Evolutionary conservation across 2,113 vertebrate genomes (phyloP).

Genomic region (Gymnarchus niloticus): DNA sequence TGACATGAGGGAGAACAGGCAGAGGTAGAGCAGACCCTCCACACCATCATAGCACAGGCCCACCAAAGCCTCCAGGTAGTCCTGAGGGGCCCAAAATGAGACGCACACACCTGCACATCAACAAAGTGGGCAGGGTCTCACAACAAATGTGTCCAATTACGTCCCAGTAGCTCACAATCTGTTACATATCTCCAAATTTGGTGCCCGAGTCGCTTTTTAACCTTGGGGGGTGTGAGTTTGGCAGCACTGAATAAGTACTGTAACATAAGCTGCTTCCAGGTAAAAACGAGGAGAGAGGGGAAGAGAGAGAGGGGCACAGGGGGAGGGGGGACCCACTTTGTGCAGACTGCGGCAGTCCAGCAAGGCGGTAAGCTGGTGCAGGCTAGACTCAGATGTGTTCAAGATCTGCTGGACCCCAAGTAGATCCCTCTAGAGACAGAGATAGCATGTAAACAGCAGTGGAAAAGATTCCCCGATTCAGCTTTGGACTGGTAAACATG

Average conservation of each 20-base stretch:
- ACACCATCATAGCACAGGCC: slow-evolving; percentile 90
- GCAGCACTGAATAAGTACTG: neutral
- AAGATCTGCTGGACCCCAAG: slow-evolving; percentile 79
- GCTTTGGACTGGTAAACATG: neutral
- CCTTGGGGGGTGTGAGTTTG: neutral
- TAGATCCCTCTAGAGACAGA: slow-evolving; percentile 76
- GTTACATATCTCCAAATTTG: neutral
- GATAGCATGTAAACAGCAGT: neutral
- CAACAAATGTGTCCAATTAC: neutral
- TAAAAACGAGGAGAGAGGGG: neutral
- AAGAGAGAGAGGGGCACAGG: too few species aligned
- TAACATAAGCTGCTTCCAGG: neutral
- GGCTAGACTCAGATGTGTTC: slow-evolving; percentile 79
- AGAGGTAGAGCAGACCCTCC: slow-evolving; percentile 86
- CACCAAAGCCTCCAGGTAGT: slow-evolving; percentile 84
- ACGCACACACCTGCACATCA: slow-evolving; percentile 5
- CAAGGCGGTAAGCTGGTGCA: slow-evolving; percentile 87
- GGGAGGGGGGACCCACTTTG: slow-evolving; percentile 67
- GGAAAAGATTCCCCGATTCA: neutral
- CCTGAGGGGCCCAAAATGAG: slow-evolving; percentile 53
- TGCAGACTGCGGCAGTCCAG: slow-evolving; percentile 89
- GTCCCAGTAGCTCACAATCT: neutral
- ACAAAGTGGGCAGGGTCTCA: neutral
- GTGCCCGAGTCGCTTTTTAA: neutral
- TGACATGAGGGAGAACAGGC: slow-evolving; percentile 85